Base-by-base conservation (phyloP, 2,888 invertebrate species). In the Dasysyrphus tricinctus region DNA sequence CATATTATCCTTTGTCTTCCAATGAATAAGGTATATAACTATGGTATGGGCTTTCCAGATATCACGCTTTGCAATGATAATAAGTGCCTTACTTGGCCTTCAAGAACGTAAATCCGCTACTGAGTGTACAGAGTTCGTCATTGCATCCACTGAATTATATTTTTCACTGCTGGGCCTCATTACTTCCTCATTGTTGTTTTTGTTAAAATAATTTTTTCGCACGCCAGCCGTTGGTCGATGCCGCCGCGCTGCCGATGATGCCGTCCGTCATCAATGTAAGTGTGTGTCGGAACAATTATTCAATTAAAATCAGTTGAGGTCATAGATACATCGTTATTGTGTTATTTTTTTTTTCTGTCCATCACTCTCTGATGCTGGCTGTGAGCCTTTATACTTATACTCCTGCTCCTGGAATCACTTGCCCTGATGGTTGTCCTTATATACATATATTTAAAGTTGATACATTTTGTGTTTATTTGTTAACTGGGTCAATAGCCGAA, bases 301-400 rank as follows among this genome's bases (percentile, higher is more conserved):
- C 85, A 85, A 85, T 85, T 85, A 85, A 85, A 85, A 80, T 77
- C 85, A 74, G 80, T 85, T 80, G 74, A 80, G 77, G 77, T 85
- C 80, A 85, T 85, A 85, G 80, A 85, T 85, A 85, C 79, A 44
- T 80, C 42, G 67, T 37, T 61, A 74, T 70, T 76, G 39, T 57
- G 32, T 51, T 79, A 32, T 63, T 79, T 47, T 65, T 59, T 42
- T 56, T 63, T 56, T 65, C 34, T 29, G 29, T 32, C 11, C 29
- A 32, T 75, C 42, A 37, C 34, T 16, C 49, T 24, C 19, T 29
- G 19, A 47, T 44, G 44, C 9, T 32, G 5, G 44, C n/a, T 61
- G 44, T 14, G 24, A 0, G 37, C 11, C n/a, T 24, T 24, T 29
- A 19, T 14, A 12, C 5, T 14, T 9, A 24, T 51, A 7, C 24